Evolutionary conservation across 2,888 invertebrate genomes (phyloP).

Genomic region (Drosophila meridionalis): DNA sequence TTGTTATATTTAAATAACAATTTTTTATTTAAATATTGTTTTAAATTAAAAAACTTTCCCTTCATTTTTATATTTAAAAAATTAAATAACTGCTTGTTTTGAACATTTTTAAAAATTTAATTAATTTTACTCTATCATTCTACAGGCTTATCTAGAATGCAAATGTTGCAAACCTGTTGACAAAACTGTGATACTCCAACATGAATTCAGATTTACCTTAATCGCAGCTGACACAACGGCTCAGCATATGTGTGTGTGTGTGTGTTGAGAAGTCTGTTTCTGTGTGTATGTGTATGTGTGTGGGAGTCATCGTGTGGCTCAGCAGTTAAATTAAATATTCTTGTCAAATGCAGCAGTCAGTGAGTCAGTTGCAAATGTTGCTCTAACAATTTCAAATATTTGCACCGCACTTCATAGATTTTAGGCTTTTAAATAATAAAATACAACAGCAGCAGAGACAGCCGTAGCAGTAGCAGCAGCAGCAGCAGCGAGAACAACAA

Average conservation of each 20-base stretch:
- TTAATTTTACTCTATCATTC: too few species aligned
- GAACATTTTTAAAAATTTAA: too few species aligned
- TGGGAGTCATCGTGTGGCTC: conserved; percentile 15
- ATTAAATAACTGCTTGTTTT: too few species aligned
- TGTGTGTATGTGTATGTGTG: conserved; percentile 4
- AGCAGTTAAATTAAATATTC: conserved; percentile 74
- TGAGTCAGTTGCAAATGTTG: conserved; percentile 71
- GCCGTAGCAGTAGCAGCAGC: background rate
- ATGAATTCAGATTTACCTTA: conserved; percentile 1
- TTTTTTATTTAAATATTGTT: too few species aligned
- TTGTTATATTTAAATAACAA: too few species aligned
- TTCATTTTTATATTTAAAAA: too few species aligned
- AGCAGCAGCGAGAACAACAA: conserved; percentile 23
- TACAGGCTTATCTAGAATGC: too few species aligned
- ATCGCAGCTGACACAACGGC: conserved; percentile 10
- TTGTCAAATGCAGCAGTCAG: conserved; percentile 72
- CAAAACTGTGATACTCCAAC: background rate
- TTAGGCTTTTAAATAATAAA: conserved; percentile 79
- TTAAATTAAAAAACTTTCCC: too few species aligned
- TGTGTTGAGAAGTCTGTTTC: background rate
- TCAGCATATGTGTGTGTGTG: conserved; percentile 19
- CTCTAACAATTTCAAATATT: conserved; percentile 74
- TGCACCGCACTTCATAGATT: conserved; percentile 79
- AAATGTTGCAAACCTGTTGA: background rate
- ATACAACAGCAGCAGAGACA: conserved; percentile 49